phyloP scores from a whole-genome alignment of 2,797 vertebrate species.

The Sebastolobus altivelis region DNA sequence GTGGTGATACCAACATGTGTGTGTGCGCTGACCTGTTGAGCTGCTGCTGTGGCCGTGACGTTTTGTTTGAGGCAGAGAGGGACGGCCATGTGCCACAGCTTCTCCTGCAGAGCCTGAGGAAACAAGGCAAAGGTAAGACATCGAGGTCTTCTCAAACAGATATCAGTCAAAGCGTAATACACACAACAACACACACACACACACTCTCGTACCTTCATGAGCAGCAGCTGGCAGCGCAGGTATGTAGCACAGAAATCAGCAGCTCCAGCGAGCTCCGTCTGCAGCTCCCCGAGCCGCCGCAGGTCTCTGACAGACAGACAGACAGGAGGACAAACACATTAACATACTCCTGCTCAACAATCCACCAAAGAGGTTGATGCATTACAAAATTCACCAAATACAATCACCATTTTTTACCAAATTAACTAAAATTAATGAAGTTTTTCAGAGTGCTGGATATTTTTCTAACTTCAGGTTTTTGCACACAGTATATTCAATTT shows the following conservation, averaged over 20 bases:
- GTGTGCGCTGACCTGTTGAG: slow-evolving; percentile 87
- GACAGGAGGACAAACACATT: neutral
- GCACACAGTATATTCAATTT: neutral
- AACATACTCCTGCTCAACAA: neutral
- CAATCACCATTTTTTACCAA: neutral
- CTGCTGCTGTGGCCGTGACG: slow-evolving; percentile 90
- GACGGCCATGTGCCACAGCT: slow-evolving; percentile 95
- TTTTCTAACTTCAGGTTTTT: neutral
- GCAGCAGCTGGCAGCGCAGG: slow-evolving; percentile 94
- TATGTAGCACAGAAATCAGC: slow-evolving; percentile 97
- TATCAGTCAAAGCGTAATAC: neutral
- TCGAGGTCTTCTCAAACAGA: neutral
- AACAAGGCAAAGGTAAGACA: neutral
- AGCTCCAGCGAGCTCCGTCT: slow-evolving; percentile 93
- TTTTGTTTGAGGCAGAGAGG: slow-evolving; percentile 96
- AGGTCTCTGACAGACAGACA: slow-evolving; percentile 88
- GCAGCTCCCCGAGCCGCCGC: slow-evolving; percentile 93
- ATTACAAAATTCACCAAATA: neutral
- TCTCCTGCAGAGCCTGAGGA: slow-evolving; percentile 94
- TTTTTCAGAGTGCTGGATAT: neutral
- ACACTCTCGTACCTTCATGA: slow-evolving; percentile 88
- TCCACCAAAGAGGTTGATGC: neutral
- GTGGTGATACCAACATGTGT: neutral
- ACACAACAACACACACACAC: neutral
- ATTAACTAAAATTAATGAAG: neutral